Base-by-base conservation (phyloP, 2,888 invertebrate species). In the Conops quadrifasciatus region DNA sequence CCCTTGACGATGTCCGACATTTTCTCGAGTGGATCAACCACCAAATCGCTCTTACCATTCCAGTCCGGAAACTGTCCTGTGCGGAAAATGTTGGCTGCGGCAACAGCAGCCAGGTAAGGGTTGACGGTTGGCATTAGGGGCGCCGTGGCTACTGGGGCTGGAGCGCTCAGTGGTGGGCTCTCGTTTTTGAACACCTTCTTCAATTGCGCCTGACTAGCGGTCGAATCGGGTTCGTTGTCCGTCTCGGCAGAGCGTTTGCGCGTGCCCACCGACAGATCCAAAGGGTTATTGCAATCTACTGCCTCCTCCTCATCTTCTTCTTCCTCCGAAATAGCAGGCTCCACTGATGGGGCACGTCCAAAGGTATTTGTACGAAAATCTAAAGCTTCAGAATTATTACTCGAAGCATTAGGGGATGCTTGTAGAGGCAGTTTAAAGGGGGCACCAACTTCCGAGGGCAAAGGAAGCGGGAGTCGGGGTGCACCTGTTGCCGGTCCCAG, bases 1-100 rank as follows among this genome's bases (percentile, higher is more conserved):
- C 94, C 94, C 82, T 94, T 92, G 77, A 94, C 95, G 74, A 95
- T 88, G 80, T 95, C 95, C 77, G 94, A 94, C 95, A 95, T 95
- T 84, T 95, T 95, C 81, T 95, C 95, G 60, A 95, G 86, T 0
- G 94, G 94, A 81, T 94, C 94, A 78, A 94, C 92, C 1, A 91
- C 91, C 87, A 92, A 89, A 82, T 94, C 94, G 78, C 91, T 87
- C 86, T 94, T 94, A 70, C 84, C 85, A 76, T 84, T 72, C 94
- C 94, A 83, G 92, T 94, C 94, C 16, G 89, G 89, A 62, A 89
- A 87, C 53, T 88, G 89, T 36, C 90, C 90, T 80, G 93, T 92
- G 5, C 93, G 93, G 21, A 94, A 93, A 28, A 93, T 87, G 80
- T 91, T 90, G 73, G 92, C 92, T 7, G 93, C 94, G 0, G 93